Evolutionary conservation across 2,888 invertebrate species (phyloP).

Genomic region (Lydus trimaculatus): DNA sequence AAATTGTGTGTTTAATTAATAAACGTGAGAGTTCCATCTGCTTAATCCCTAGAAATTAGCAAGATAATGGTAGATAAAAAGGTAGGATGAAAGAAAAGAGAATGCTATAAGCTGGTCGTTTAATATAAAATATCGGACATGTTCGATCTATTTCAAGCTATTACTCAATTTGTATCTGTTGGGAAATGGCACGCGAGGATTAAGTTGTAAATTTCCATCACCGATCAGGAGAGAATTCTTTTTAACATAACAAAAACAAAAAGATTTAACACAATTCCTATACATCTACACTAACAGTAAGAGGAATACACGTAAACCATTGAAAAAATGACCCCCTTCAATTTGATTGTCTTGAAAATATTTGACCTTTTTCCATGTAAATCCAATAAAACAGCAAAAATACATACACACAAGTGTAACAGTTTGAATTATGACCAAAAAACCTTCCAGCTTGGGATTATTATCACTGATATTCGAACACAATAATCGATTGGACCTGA

Average conservation of each 20-base stretch:
- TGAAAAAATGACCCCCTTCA: neutral
- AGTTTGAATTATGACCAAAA: constrained; percentile 55
- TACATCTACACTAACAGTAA: neutral
- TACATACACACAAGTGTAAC: constrained; percentile 52
- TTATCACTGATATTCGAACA: constrained; percentile 57
- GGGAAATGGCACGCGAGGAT: neutral
- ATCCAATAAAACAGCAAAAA: constrained; percentile 52
- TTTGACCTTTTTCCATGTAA: neutral
- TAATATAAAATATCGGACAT: neutral
- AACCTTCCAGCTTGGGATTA: constrained; percentile 55
- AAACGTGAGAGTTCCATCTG: constrained; percentile 33
- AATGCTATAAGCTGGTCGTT: neutral
- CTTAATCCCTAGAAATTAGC: constrained; percentile 26
- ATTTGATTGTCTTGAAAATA: neutral
- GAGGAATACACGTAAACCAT: neutral
- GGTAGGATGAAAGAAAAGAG: neutral
- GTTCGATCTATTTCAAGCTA: neutral
- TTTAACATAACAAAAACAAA: neutral
- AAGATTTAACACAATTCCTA: neutral
- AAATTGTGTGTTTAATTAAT: constrained; percentile 41
- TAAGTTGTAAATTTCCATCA: neutral
- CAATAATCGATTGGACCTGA: constrained; percentile 60
- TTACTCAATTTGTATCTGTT: constrained; percentile 4
- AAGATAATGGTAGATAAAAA: constrained; percentile 18
- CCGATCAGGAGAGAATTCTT: neutral